Percentiles rank a stretch among this genome's conserved stretches.
Conservation (phyloP, 2,888 invertebrate genomes). For the Saturnia pavonia region DNA sequence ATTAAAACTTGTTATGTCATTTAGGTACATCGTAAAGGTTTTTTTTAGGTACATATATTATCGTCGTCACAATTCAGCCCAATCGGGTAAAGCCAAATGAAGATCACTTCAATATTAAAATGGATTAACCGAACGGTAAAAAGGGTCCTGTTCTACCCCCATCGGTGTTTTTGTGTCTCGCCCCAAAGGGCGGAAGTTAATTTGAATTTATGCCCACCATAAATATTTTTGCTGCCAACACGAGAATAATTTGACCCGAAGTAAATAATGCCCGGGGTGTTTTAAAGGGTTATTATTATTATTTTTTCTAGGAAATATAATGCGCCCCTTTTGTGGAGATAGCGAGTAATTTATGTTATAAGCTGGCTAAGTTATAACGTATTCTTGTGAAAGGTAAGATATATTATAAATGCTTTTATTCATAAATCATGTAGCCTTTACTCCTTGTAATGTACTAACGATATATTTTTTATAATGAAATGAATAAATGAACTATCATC, state of each 20-base stretch:
- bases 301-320: background rate
- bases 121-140: slow-evolving; percentile 38
- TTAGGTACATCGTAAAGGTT: too few species aligned
- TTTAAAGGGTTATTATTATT: slow-evolving; percentile 32
- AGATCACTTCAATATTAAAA: slow-evolving; percentile 25
- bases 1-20: too few species aligned
- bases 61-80: slow-evolving; percentile 1
- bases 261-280: slow-evolving; percentile 36
- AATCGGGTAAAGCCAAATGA: slow-evolving; percentile 21
- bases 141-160: slow-evolving; percentile 29
- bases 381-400: background rate
- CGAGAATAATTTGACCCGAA: slow-evolving; percentile 45
- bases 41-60: too few species aligned
- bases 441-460: background rate
- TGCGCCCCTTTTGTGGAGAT: background rate
- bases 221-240: slow-evolving; percentile 53
- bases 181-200: slow-evolving; percentile 47
- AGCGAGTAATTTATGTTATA: slow-evolving; percentile 3
- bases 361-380: background rate
- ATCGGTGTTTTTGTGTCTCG: slow-evolving; percentile 43
- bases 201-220: slow-evolving; percentile 58
- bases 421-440: background rate
- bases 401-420: background rate
- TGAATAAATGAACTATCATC: background rate
- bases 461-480: background rate